These are phyloP conservation scores for Scaptomyza montana DNA, from an alignment of 1,140 invertebrate species.

Conservation along the genomic window DNA sequence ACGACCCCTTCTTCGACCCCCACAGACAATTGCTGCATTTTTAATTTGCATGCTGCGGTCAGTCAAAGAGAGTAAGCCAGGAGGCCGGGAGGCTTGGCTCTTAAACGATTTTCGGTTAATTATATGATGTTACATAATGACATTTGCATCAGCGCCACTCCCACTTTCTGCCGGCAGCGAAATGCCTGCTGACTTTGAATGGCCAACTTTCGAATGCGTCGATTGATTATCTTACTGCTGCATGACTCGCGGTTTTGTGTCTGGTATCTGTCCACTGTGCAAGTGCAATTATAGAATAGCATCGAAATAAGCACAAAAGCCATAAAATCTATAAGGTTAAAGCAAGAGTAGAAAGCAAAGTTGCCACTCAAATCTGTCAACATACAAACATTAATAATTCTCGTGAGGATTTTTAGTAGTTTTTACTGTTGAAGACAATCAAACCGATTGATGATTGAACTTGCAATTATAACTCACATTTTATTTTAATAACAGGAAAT, in stretches of 20 bases:
- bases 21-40: conserved; percentile 45
- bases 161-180: conserved; percentile 11
- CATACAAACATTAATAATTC: not conserved
- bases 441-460: too few relatives aligned
- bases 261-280: not conserved
- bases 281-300: too few relatives aligned
- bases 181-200: conserved; percentile 11
- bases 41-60: conserved; percentile 73
- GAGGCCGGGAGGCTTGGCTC: conserved; percentile 24
- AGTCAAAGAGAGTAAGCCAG: conserved; percentile 4
- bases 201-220: not conserved
- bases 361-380: not conserved
- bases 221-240: conserved; percentile 41
- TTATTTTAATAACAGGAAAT: too few relatives aligned
- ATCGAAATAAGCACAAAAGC: too few relatives aligned
- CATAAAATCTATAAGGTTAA: not conserved
- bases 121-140: conserved; percentile 73
- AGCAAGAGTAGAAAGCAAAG: not conserved
- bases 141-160: conserved; percentile 40
- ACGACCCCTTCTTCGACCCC: not conserved
- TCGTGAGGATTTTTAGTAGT: too few relatives aligned
- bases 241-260: conserved; percentile 50
- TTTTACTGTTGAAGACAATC: too few relatives aligned
- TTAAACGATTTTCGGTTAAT: conserved; percentile 81
- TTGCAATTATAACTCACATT: too few relatives aligned